Percentiles rank a stretch among this genome's conserved stretches.
phyloP scores from a whole-genome alignment of 2,888 invertebrate species.

The Plebejus argus region DNA sequence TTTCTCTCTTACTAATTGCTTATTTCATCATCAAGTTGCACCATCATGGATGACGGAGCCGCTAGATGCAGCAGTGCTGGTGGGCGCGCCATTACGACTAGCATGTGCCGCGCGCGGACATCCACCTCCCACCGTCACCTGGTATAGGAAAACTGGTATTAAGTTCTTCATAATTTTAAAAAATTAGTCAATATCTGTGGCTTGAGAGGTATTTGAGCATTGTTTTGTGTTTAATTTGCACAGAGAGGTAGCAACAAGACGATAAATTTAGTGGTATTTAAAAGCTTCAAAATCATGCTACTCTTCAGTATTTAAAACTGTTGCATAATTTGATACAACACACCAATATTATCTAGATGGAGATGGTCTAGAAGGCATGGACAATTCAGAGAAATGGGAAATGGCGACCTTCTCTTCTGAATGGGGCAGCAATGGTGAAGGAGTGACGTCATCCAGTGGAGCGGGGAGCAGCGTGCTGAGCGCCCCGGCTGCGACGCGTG shows the following conservation, averaged over 20 bases:
- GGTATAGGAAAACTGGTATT: constrained; percentile 82
- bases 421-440: constrained; percentile 37
- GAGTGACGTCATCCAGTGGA: constrained; percentile 37
- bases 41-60: constrained; percentile 87
- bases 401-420: constrained; percentile 36
- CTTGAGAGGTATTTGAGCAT: no score
- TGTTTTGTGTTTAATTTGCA: no score
- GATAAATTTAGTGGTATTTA: no score
- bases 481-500: constrained; percentile 83
- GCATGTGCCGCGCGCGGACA: constrained; percentile 88
- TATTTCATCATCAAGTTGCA: constrained; percentile 77
- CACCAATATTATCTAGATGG: constrained; percentile 31
- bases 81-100: constrained; percentile 85
- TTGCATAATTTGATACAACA: not conserved
- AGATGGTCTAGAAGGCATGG: constrained; percentile 42
- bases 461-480: constrained; percentile 63
- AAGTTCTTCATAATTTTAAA: constrained; percentile 33
- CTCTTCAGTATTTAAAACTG: no score
- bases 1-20: no score
- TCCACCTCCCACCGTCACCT: constrained; percentile 84
- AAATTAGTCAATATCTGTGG: not conserved
- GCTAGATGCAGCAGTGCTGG: constrained; percentile 84
- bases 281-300: no score
- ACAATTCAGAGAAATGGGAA: constrained; percentile 44
- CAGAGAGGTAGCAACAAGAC: no score